Evolutionary conservation across 2,888 invertebrate genomes (phyloP), one percentile per base, ranked within the genome.

Genomic region (Xanthia togata): DNA sequence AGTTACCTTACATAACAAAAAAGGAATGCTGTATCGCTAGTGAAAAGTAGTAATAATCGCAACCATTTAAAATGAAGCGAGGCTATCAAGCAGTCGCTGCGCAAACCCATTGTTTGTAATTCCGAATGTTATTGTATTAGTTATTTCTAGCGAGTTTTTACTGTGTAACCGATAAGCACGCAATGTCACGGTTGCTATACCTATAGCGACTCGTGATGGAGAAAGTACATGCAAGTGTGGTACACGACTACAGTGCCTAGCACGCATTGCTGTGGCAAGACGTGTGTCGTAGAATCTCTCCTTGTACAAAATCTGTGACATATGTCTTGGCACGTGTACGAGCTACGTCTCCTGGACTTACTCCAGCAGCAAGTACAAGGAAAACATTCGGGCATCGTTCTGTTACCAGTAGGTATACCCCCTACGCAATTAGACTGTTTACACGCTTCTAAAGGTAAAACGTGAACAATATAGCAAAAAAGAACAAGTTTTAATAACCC

Each of bases 111-210:
- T 84, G 87, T 88, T 84, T 79, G 74, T 81, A 79, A 87, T 84
- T 86, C 64, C 76, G 63, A 87, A 79, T 81, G 78, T 77, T 71
- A 79, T 86, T 81, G 82, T 87, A 83, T 87, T 88, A 78, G 73
- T 86, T 81, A 78, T 80, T 78, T 76, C 71, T 63, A 76, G 83
- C 75, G 63, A 82, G 81, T 81, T 82, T 84, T 83, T 83, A 79
- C 82, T 70, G 73, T 70, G 77, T 77, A 83, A 82, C 79, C 85
- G 89, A 90, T 89, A 90, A 89, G 89, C 86, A 84, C 86, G 88
- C 90, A 92, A 90, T 92, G 91, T 91, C 91, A 91, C 81, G 89
- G 89, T 85, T 89, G 89, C 87, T 84, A 79, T 81, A 50, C 50
- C 50, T 20, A 84, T 77, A 79, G 70, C 64, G 70, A 70, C 82